Evolutionary conservation across 1,140 invertebrate species (phyloP).

Genomic region (Atopsyche davidsoni): DNA sequence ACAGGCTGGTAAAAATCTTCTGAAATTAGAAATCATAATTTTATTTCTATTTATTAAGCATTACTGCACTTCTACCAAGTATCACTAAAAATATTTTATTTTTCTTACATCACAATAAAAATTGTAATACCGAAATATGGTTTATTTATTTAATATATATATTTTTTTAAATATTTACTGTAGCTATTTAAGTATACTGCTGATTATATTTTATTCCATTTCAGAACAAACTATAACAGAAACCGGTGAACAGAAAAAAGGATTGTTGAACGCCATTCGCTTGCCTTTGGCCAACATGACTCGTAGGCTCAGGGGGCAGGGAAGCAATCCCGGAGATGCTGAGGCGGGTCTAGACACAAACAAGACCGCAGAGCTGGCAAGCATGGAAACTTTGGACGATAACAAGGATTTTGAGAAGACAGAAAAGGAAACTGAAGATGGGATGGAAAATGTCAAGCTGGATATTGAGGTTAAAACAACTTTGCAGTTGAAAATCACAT

Average conservation of each 20-base stretch:
- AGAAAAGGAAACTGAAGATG: constrained; percentile 52
- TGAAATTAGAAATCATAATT: too few species aligned
- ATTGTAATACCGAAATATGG: too few species aligned
- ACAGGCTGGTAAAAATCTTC: too few species aligned
- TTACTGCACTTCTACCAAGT: too few species aligned
- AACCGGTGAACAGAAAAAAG: constrained; percentile 36
- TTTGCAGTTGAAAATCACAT: too few species aligned
- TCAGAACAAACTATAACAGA: constrained; percentile 30
- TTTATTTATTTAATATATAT: too few species aligned
- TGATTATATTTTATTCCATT: constrained; percentile 18
- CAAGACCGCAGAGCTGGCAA: constrained; percentile 62
- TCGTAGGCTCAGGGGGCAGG: constrained; percentile 37
- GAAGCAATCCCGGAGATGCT: constrained; percentile 34
- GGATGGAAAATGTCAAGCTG: constrained; percentile 63
- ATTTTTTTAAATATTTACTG: background rate
- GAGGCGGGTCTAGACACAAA: constrained; percentile 45
- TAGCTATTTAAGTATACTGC: background rate
- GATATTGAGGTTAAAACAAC: constrained; percentile 42
- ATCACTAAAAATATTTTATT: too few species aligned
- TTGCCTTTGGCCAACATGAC: constrained; percentile 59
- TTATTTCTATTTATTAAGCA: too few species aligned
- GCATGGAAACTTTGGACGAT: constrained; percentile 70
- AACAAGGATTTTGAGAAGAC: constrained; percentile 45
- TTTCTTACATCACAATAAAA: too few species aligned
- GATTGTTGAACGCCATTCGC: constrained; percentile 56